Conservation (phyloP, 1,140 invertebrate species). For the Drosophila sucinea region DNA sequence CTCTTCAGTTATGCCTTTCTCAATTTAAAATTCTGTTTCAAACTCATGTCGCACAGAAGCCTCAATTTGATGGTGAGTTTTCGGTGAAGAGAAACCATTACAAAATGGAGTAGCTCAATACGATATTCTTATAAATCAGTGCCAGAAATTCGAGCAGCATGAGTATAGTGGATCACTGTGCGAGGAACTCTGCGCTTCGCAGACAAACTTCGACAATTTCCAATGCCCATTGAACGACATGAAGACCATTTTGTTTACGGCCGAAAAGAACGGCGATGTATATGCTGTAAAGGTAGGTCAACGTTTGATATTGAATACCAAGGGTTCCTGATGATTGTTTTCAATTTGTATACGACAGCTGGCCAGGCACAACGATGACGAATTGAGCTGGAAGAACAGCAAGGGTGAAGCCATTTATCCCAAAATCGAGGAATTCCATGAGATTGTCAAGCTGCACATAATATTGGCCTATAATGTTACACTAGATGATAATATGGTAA, state of each 20-base stretch:
- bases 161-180: conserved; percentile 75
- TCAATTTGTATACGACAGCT: conserved; percentile 40
- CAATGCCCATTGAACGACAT: conserved; percentile 72
- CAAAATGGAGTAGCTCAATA: not conserved
- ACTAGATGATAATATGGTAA: conserved; percentile 79
- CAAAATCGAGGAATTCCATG: conserved; percentile 76
- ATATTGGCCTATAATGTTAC: conserved; percentile 79
- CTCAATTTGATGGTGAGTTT: conserved; percentile 71
- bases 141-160: conserved; percentile 66
- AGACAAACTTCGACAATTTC: conserved; percentile 66
- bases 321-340: not conserved
- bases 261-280: conserved; percentile 73
- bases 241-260: conserved; percentile 74
- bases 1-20: conserved; percentile 76
- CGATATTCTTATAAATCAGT: conserved; percentile 40
- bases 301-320: not conserved
- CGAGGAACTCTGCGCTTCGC: conserved; percentile 67
- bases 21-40: conserved; percentile 77
- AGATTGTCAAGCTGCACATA: conserved; percentile 77
- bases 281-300: conserved; percentile 77
- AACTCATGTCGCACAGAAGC: conserved; percentile 75
- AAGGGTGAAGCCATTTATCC: conserved; percentile 67
- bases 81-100: not conserved
- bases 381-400: conserved; percentile 71
- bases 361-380: conserved; percentile 69